These are phyloP conservation scores for Pristionchus exspectatus DNA, from an alignment of 2,888 invertebrate species.

Conservation along the genomic window DNA sequence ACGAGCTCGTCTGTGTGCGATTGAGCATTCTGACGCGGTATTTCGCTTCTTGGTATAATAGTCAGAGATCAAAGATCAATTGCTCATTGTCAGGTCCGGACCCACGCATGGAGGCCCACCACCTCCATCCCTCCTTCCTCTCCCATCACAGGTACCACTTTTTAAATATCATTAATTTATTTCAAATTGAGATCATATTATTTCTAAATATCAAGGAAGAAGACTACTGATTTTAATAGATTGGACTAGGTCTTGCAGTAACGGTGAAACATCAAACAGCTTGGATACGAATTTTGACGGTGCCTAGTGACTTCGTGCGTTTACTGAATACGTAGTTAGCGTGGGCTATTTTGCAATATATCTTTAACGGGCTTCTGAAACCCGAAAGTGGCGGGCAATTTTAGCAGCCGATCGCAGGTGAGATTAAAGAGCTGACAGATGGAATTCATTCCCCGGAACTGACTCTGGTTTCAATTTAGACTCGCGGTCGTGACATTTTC, in stretches of 20 bases:
- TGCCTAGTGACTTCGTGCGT: background rate
- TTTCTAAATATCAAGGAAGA: background rate
- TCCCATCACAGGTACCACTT: background rate
- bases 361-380: background rate
- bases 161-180: no score
- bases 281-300: background rate
- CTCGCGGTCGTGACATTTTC: no score
- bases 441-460: background rate
- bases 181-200: no score
- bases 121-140: slow-evolving; percentile 27
- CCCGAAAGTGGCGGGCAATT: background rate
- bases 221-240: background rate
- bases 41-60: background rate
- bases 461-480: slow-evolving; percentile 7
- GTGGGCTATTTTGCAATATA: background rate
- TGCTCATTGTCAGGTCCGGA: background rate
- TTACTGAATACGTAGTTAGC: background rate
- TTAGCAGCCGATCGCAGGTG: background rate
- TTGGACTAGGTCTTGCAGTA: background rate
- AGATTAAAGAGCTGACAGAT: background rate
- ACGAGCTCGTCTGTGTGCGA: background rate
- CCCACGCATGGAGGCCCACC: slow-evolving; percentile 22
- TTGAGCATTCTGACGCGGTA: background rate
- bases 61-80: background rate
- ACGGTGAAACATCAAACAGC: background rate